phyloP scores from a whole-genome alignment of 2,797 vertebrate genomes.

The Poecilia picta region DNA sequence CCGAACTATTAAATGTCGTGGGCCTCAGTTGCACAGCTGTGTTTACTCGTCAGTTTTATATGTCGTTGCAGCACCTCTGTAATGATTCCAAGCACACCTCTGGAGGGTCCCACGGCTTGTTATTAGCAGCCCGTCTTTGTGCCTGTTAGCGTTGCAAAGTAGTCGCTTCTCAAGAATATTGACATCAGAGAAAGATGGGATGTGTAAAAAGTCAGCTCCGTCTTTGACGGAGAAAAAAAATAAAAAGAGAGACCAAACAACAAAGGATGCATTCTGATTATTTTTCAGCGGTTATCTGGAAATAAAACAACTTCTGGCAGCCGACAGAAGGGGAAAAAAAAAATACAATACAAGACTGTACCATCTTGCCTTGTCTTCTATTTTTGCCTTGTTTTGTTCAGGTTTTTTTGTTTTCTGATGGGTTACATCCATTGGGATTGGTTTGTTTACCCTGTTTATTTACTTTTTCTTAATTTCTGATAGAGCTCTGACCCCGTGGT shows the following conservation, averaged over 20 bases:
- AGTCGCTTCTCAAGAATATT: constrained; percentile 17
- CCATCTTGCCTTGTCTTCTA: background rate
- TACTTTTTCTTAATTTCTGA: constrained; percentile 13
- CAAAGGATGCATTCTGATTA: constrained; percentile 38
- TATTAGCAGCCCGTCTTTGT: constrained; percentile 17
- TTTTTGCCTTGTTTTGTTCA: background rate
- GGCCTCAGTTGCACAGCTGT: background rate
- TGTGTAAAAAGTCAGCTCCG: constrained; percentile 25
- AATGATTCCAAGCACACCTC: constrained; percentile 11
- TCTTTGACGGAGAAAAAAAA: constrained; percentile 28
- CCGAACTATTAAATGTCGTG: background rate
- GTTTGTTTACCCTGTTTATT: constrained; percentile 27
- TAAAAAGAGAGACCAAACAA: constrained; percentile 32
- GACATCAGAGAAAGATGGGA: constrained; percentile 40
- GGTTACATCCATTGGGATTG: constrained; percentile 4
- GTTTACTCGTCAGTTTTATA: background rate
- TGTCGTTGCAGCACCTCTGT: background rate
- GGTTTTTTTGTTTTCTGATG: background rate
- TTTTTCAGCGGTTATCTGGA: constrained; percentile 32
- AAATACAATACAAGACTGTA: background rate
- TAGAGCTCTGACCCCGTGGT: constrained; percentile 13
- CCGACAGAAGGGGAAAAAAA: background rate
- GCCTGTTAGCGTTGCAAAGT: constrained; percentile 35
- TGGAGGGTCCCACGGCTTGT: constrained; percentile 11
- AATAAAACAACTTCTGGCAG: background rate